Evolutionary conservation across 1,140 invertebrate species (phyloP).

Genomic region (Macrostomum lignano): DNA sequence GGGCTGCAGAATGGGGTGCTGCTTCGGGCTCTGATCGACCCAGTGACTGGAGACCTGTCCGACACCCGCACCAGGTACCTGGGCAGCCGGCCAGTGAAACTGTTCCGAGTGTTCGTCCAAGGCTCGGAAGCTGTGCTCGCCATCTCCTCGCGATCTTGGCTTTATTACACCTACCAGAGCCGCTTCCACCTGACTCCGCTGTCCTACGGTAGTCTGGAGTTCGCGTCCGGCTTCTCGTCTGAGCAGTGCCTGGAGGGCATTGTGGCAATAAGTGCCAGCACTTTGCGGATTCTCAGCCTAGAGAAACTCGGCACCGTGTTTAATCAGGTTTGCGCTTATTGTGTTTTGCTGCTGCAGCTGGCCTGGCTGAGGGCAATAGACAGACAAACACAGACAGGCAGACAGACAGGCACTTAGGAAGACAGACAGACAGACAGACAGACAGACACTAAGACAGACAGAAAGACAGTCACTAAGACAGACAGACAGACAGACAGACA

Average conservation of each 20-base stretch:
- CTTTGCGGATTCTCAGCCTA: slow-evolving; percentile 65
- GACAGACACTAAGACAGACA: too few relatives aligned
- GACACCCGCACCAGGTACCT: slow-evolving; percentile 84
- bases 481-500: too few relatives aligned
- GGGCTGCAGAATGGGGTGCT: slow-evolving; percentile 86
- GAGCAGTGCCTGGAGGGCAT: slow-evolving; percentile 98
- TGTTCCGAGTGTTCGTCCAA: slow-evolving; percentile 78
- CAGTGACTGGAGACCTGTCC: slow-evolving; percentile 74
- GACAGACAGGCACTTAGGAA: too few relatives aligned
- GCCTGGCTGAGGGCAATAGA: too few relatives aligned
- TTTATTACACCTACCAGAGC: slow-evolving; percentile 94
- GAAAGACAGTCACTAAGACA: too few relatives aligned
- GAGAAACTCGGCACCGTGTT: slow-evolving; percentile 95
- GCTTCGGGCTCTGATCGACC: slow-evolving; percentile 70
- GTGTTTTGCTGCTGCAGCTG: too few relatives aligned
- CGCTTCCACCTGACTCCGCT: slow-evolving; percentile 60
- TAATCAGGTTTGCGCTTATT: too few relatives aligned
- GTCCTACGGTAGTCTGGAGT: slow-evolving; percentile 80
- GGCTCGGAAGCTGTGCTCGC: slow-evolving; percentile 75
- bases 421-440: too few relatives aligned
- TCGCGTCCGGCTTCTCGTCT: slow-evolving; percentile 84
- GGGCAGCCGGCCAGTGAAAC: slow-evolving; percentile 69
- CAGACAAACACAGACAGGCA: too few relatives aligned
- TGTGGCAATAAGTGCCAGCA: slow-evolving; percentile 91
- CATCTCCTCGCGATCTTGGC: slow-evolving; percentile 84